phyloP scores from a whole-genome alignment of 2,888 invertebrate genomes.

The Xanthia togata region DNA sequence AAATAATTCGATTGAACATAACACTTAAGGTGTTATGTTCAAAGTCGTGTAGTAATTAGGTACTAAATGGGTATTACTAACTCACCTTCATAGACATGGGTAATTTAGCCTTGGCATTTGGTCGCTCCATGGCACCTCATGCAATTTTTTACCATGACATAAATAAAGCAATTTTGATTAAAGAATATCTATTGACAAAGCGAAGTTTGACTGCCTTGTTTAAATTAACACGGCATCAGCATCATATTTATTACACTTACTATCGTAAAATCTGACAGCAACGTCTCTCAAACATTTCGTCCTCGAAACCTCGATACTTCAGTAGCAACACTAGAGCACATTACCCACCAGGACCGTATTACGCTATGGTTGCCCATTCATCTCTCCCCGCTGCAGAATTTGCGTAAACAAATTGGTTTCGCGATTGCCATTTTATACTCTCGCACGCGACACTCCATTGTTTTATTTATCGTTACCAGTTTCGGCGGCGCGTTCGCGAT shows the following conservation, averaged over 20 bases:
- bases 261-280: neutral
- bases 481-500: conserved; percentile 88
- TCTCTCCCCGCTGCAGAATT: conserved; percentile 90
- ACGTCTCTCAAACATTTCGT: neutral
- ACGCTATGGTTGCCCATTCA: conserved; percentile 90
- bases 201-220: neutral
- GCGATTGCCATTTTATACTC: conserved; percentile 91
- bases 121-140: neutral
- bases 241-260: neutral
- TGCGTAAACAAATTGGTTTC: conserved; percentile 91
- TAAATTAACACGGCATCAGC: neutral
- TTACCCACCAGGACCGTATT: conserved; percentile 86
- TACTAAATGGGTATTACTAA: neutral
- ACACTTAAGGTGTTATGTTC: neutral
- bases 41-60: neutral
- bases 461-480: conserved; percentile 90
- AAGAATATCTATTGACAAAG: neutral
- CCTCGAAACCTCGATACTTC: conserved; percentile 43
- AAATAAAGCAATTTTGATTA: neutral
- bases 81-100: neutral
- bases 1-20: no score
- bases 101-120: neutral
- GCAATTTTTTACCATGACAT: neutral
- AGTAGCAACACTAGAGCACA: conserved; percentile 76
- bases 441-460: conserved; percentile 89